Percentiles rank a stretch among this genome's conserved stretches.
Evolutionary conservation across 2,888 invertebrate genomes (phyloP).

Genomic region (Cephus nigrinus): DNA sequence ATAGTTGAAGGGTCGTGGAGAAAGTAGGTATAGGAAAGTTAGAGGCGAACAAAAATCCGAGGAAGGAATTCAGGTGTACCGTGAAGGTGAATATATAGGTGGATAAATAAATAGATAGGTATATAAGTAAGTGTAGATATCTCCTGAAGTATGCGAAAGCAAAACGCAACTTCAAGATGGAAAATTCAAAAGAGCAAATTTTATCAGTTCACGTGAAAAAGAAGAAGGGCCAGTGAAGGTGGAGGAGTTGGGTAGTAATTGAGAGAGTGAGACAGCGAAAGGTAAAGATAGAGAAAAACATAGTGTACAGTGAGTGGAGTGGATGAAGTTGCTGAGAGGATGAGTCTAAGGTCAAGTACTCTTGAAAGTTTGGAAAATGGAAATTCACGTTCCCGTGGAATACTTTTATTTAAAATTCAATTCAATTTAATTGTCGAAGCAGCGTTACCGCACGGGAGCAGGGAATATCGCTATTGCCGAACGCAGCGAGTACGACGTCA

Average conservation of each 20-base stretch:
- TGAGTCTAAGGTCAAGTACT: conserved; percentile 20
- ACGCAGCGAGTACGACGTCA: not conserved
- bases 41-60: not conserved
- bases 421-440: not conserved
- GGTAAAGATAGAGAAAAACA: not conserved
- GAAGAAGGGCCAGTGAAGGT: not conserved
- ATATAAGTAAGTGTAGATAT: conserved; percentile 3
- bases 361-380: conserved; percentile 17
- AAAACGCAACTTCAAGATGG: conserved; percentile 6
- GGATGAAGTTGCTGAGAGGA: not conserved
- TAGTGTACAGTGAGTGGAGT: not conserved
- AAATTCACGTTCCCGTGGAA: conserved; percentile 7
- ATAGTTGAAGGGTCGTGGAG: not conserved
- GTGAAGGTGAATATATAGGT: not conserved
- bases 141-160: not conserved
- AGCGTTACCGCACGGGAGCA: not conserved
- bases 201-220: conserved; percentile 17
- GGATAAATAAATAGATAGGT: conserved; percentile 1
- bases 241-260: not conserved
- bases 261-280: not conserved
- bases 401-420: not conserved
- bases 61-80: not conserved
- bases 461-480: not conserved
- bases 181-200: conserved; percentile 24
- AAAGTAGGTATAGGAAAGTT: not conserved